Evolutionary conservation across 2,888 invertebrate genomes (phyloP).

Genomic region (Leistus spinibarbis): DNA sequence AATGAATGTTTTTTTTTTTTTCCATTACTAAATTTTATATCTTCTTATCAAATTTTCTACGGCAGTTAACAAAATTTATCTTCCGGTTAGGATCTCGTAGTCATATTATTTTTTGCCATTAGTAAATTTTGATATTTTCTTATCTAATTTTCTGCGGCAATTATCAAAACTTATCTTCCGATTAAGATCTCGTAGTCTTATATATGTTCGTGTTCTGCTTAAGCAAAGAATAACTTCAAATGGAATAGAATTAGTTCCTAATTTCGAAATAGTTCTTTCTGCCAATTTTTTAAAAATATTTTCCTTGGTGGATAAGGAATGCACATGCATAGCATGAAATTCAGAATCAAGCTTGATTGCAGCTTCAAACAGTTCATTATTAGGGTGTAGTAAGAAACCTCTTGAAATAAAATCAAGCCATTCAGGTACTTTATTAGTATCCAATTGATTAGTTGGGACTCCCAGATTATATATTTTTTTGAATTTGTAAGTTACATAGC

Average conservation of each 20-base stretch:
- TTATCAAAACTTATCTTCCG: slow-evolving; percentile 32
- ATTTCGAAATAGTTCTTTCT: background rate
- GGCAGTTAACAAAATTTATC: too few species aligned
- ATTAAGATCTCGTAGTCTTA: slow-evolving; percentile 22
- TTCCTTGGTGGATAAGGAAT: slow-evolving; percentile 4
- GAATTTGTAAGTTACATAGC: slow-evolving; percentile 40
- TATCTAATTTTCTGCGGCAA: slow-evolving; percentile 21
- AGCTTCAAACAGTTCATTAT: slow-evolving; percentile 30
- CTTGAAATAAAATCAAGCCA: slow-evolving; percentile 40
- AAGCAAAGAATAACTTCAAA: slow-evolving; percentile 28
- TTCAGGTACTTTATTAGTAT: slow-evolving; percentile 11
- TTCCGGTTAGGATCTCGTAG: too few species aligned
- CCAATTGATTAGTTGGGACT: slow-evolving; percentile 13
- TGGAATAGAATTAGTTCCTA: background rate
- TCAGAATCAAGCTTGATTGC: slow-evolving; percentile 22
- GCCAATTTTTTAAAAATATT: background rate
- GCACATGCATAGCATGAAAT: too few species aligned
- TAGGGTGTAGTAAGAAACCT: slow-evolving; percentile 37
- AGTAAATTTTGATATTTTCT: slow-evolving; percentile 33
- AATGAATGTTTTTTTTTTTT: too few species aligned
- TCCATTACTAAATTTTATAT: too few species aligned
- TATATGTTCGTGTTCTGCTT: slow-evolving; percentile 31
- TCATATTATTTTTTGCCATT: too few species aligned
- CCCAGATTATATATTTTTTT: slow-evolving; percentile 38
- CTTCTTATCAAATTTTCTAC: too few species aligned